These are phyloP conservation scores for Drosophila heteroneura DNA, from an alignment of 2,888 invertebrate genomes.

Conservation along the genomic window DNA sequence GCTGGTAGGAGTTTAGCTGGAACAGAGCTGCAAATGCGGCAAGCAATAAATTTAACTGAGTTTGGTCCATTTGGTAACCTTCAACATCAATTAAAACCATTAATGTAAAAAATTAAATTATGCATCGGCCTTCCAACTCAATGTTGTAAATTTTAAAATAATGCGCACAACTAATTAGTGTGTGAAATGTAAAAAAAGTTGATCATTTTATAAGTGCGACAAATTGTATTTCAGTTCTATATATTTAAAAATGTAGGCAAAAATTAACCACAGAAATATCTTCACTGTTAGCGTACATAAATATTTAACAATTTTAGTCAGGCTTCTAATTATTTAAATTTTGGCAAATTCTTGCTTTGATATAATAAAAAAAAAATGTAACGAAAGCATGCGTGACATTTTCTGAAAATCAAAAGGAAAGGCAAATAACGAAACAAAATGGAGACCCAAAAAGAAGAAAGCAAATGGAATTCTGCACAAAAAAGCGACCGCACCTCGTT, in stretches of 20 bases:
- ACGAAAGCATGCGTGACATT: conserved; percentile 57
- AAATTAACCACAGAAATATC: background rate
- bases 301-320: background rate
- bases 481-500: conserved; percentile 69
- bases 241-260: background rate
- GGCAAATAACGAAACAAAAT: conserved; percentile 20
- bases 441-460: conserved; percentile 18
- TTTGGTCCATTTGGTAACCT: conserved; percentile 32
- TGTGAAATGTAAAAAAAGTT: background rate
- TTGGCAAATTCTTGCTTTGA: conserved; percentile 1
- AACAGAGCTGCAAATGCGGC: conserved; percentile 4
- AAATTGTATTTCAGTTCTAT: background rate
- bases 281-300: no score
- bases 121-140: conserved; percentile 19
- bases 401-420: conserved; percentile 24
- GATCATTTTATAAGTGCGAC: background rate
- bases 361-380: conserved; percentile 26
- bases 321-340: conserved; percentile 19
- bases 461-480: conserved; percentile 15
- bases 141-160: conserved; percentile 36
- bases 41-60: conserved; percentile 44
- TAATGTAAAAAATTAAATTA: conserved; percentile 55
- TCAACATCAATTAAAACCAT: conserved; percentile 47
- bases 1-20: background rate
- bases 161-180: conserved; percentile 37